These are phyloP conservation scores for Teinopalpus imperialis DNA, from an alignment of 2,888 invertebrate species.

Conservation along the genomic window DNA sequence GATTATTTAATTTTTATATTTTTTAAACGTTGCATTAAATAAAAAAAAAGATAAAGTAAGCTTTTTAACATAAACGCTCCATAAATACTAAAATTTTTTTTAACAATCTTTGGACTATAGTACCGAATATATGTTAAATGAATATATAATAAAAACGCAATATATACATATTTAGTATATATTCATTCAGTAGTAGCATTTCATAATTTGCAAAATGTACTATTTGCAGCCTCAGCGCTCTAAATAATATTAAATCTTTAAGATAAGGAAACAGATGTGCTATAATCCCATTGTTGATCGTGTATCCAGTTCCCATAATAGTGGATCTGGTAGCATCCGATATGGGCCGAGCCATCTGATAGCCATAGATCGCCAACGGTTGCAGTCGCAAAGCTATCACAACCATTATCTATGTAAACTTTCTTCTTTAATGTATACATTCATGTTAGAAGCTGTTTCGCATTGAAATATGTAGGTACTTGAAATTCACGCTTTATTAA, in stretches of 20 bases:
- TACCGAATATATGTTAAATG: too few relatives aligned
- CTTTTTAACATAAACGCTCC: too few relatives aligned
- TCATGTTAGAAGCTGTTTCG: slow-evolving; percentile 14
- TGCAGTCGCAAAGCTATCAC: slow-evolving; percentile 41
- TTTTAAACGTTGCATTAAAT: too few relatives aligned
- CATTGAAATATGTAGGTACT: slow-evolving; percentile 6
- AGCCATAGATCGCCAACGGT: slow-evolving; percentile 48
- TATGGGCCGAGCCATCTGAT: slow-evolving; percentile 63
- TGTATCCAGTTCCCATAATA: slow-evolving; percentile 45
- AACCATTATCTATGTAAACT: slow-evolving; percentile 51
- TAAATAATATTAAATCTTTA: slow-evolving; percentile 19
- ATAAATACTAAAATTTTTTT: too few relatives aligned
- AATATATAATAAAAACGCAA: too few relatives aligned
- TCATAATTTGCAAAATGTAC: too few relatives aligned
- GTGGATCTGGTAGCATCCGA: slow-evolving; percentile 54
- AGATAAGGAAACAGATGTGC: slow-evolving; percentile 20
- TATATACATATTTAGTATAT: too few relatives aligned
- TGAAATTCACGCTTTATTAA: neutral
- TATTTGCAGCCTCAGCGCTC: neutral
- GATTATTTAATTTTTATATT: too few relatives aligned
- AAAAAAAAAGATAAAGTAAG: too few relatives aligned
- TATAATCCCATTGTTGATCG: slow-evolving; percentile 53
- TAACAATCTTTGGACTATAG: too few relatives aligned
- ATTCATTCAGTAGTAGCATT: too few relatives aligned
- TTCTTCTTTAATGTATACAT: slow-evolving; percentile 62